Conservation (phyloP, 2,113 vertebrate genomes). For the Pangasianodon hypophthalmus region DNA sequence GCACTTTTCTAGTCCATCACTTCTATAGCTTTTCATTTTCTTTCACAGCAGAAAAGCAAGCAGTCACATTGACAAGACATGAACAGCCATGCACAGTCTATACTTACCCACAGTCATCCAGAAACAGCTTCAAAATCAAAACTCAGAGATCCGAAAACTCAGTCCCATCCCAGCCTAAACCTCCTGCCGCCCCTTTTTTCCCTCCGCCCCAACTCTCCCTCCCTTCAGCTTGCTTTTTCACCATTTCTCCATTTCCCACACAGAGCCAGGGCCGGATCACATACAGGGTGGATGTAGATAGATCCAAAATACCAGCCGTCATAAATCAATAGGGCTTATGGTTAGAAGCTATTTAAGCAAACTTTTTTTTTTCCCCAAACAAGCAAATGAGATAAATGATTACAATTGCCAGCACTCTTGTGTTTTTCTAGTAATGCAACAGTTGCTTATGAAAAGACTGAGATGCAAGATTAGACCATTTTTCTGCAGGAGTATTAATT, state of each 20-base stretch:
- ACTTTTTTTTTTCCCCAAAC: not conserved
- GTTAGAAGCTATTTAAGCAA: not conserved
- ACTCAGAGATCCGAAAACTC: not conserved
- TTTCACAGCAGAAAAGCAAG: not conserved
- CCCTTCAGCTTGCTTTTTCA: not conserved
- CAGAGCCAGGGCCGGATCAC: not conserved
- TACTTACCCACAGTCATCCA: constrained; percentile 22
- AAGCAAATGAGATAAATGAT: not conserved
- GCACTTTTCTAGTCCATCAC: not conserved
- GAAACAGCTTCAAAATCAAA: not conserved
- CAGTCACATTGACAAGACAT: not conserved
- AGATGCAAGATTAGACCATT: not conserved
- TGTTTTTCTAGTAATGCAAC: not conserved
- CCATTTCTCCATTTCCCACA: not conserved
- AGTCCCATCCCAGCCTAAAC: constrained; percentile 39
- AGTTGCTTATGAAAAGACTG: not conserved
- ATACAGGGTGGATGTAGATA: not conserved
- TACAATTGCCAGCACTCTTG: not conserved
- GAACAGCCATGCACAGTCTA: constrained; percentile 11
- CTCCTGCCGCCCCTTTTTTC: constrained; percentile 26
- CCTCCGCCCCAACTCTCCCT: not conserved
- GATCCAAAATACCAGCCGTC: not conserved
- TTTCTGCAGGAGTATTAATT: not conserved
- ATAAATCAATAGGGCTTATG: not conserved
- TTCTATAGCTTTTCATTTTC: not conserved